phyloP scores from a whole-genome alignment of 2,888 invertebrate species.

The Hypolimnas misippus region DNA sequence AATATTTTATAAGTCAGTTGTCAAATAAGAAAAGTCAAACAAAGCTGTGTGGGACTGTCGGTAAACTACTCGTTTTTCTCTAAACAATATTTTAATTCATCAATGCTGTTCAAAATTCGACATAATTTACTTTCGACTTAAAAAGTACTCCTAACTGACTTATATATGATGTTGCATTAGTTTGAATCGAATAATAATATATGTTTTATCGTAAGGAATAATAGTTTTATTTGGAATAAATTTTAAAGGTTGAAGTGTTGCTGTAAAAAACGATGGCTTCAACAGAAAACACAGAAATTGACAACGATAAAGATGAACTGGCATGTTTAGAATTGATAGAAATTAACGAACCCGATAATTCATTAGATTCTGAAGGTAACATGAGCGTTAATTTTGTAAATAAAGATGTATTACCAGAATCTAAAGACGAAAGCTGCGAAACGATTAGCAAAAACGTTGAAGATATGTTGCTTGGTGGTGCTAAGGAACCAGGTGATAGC shows the following conservation, averaged over 20 bases:
- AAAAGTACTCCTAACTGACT: no score
- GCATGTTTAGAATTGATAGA: neutral
- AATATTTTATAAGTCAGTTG: neutral
- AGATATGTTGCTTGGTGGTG: neutral
- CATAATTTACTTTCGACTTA: no score
- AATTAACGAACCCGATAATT: neutral
- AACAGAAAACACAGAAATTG: neutral
- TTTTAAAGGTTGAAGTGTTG: neutral
- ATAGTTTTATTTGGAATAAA: neutral
- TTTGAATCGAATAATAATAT: no score
- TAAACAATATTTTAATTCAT: neutral
- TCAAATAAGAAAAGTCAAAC: constrained; percentile 1
- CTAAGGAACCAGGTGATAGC: constrained; percentile 11
- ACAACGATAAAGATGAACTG: neutral
- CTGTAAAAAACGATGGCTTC: neutral
- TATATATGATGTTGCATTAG: no score
- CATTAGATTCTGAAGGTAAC: neutral
- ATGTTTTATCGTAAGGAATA: neutral
- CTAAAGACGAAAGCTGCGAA: neutral
- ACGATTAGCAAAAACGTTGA: neutral
- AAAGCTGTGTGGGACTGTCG: neutral
- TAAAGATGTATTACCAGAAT: neutral
- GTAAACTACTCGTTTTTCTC: neutral
- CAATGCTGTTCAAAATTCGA: neutral
- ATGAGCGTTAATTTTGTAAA: neutral